Evolutionary conservation across 2,888 invertebrate species (phyloP), one percentile per base, ranked within the genome.

Genomic region (Cryptocephalus primarius): DNA sequence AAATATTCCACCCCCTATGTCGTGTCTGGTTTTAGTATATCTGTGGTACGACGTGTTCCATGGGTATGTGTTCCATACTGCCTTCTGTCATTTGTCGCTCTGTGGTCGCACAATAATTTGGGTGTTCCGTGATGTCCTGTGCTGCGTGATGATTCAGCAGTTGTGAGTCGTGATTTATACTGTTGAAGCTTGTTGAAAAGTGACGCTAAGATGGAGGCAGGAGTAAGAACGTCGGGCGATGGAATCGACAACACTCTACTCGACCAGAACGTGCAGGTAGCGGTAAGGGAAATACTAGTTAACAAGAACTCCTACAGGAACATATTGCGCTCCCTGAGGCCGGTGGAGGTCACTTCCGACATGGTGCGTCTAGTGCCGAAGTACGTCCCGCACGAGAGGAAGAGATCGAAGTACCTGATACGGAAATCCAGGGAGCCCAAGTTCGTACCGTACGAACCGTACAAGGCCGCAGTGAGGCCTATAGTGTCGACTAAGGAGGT

Each of bases 361-460:
- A 71, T 80, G 45, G 71, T 79, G n/a, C 73, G 74, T 55, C 65
- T 81, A 45, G 71, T 82, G 42, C 83, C 85, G 9, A 80, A 78
- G 57, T 72, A 80, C 51, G 71, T 82, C 33, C 75, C 71, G 45
- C 71, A 74, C 11, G 73, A 76, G 39, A 78, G 76, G 55, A 79
- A 76, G 57, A 73, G 73, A 42, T 72, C 74, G 11, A 72, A 71
- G 39, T 72, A 72, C 51, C 69, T 75, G 43, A 68, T 78, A 9
- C 57, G 59, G 39, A 82, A 81, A 60, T 69, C 70, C 1, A 75
- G 77, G 60, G 83, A 83, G 55, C 88, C 89, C 0, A 89, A 85
- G 63, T 91, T 90, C 67, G 79, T 92, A 33, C 91, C 91, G 0
- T 89, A 87, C 57, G 91, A 92, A 62, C 91, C 91, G 0, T 91